A percentile compares a stretch with the other conserved stretches of the same genome.
Evolutionary conservation across 1,140 invertebrate species (phyloP).

Genomic region (Nasonia longicornis): DNA sequence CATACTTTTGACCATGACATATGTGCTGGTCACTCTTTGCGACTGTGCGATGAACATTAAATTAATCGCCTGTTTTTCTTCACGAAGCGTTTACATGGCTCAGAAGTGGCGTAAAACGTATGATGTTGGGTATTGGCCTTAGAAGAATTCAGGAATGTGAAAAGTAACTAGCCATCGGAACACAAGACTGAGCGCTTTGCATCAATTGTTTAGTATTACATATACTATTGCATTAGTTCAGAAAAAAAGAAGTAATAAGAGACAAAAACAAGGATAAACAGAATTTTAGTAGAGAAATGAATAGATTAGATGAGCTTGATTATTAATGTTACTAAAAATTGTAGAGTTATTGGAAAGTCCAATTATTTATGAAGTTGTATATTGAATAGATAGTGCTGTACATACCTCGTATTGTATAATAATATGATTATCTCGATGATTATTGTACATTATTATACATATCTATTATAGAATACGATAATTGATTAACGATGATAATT

Average conservation of each 20-base stretch:
- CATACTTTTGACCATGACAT: constrained; percentile 9
- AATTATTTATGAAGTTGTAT: constrained; percentile 55
- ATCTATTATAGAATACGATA: constrained; percentile 51
- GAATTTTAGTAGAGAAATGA: constrained; percentile 45
- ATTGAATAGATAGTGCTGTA: constrained; percentile 58
- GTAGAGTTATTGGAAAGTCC: constrained; percentile 49
- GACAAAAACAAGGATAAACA: constrained; percentile 42
- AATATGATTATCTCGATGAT: constrained; percentile 53
- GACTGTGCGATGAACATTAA: constrained; percentile 20
- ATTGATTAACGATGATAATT: constrained; percentile 50
- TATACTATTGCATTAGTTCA: constrained; percentile 38
- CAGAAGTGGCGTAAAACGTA: constrained; percentile 1
- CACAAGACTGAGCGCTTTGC: constrained; percentile 61
- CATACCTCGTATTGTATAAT: constrained; percentile 57
- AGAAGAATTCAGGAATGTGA: constrained; percentile 28
- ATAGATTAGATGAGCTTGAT: constrained; percentile 44
- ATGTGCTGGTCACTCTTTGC: constrained; percentile 9
- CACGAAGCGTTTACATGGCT: neutral
- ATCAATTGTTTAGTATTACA: constrained; percentile 49
- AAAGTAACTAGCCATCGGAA: constrained; percentile 42
- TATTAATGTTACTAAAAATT: constrained; percentile 55
- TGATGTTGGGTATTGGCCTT: constrained; percentile 21
- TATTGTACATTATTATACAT: constrained; percentile 52
- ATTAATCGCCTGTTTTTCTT: constrained; percentile 14
- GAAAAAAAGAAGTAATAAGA: constrained; percentile 36